Conservation (phyloP, 2,888 invertebrate species). For the Heliconius sara region DNA sequence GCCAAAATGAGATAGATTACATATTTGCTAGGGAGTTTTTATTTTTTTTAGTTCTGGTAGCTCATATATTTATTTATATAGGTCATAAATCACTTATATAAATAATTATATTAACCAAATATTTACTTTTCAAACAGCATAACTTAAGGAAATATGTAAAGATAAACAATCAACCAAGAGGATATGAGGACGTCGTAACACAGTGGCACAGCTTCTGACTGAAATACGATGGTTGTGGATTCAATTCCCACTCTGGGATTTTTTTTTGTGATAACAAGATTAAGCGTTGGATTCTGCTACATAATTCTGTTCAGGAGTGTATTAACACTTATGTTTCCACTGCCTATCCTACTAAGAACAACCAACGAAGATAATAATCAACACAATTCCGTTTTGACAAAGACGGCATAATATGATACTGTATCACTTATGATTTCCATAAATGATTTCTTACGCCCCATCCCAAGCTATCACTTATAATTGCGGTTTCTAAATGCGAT, state of each 20-base stretch:
- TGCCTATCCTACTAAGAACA: too few species aligned
- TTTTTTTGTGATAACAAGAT: not conserved
- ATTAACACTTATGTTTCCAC: too few species aligned
- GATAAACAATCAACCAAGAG: not conserved
- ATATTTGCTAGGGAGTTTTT: too few species aligned
- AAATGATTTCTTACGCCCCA: conserved; percentile 25
- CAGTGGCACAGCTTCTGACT: not conserved
- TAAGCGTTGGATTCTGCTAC: not conserved
- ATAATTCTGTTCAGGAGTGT: too few species aligned
- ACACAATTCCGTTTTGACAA: not conserved
- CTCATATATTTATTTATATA: not conserved
- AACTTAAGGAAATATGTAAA: not conserved
- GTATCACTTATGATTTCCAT: conserved; percentile 22
- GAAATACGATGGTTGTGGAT: not conserved
- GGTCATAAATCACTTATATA: not conserved
- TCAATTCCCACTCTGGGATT: not conserved
- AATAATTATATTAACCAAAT: not conserved
- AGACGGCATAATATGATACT: not conserved
- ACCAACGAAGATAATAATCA: not conserved
- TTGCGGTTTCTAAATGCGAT: conserved; percentile 38
- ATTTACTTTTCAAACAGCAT: not conserved
- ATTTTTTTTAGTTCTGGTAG: too few species aligned
- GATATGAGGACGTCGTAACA: not conserved
- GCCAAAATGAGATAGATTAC: too few species aligned
- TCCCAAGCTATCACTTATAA: conserved; percentile 30